Percentiles rank a stretch among this genome's conserved stretches.
Conservation (phyloP, 2,113 vertebrate species). For the Turnix velox region DNA sequence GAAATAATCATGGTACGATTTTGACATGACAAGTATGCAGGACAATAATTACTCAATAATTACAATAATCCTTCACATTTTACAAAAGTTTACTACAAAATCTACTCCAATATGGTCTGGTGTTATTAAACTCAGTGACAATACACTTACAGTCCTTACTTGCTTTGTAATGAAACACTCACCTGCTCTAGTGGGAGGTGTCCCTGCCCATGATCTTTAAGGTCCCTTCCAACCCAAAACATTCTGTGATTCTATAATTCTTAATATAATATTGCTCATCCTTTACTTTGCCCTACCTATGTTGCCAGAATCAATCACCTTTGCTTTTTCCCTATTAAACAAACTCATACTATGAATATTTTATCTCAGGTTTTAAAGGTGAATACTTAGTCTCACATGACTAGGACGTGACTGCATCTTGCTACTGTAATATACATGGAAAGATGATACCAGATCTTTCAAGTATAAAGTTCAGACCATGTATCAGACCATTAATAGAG, state of each 20-base stretch:
- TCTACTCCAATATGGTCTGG: neutral
- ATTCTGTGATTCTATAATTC: no score
- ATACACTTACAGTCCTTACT: neutral
- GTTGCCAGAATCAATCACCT: neutral
- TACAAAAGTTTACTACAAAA: neutral
- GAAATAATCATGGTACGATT: neutral
- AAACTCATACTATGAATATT: neutral
- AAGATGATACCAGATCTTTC: neutral
- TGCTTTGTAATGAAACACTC: neutral
- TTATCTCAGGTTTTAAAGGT: neutral
- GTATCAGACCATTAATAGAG: neutral
- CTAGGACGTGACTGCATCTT: neutral
- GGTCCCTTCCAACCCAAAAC: no score
- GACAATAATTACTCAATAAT: fast-evolving
- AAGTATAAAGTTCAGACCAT: neutral
- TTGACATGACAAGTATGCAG: neutral
- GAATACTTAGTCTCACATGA: neutral
- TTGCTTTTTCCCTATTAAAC: neutral
- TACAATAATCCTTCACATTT: neutral
- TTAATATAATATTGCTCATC: neutral
- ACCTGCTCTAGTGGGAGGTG: no score
- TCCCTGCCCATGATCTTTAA: no score
- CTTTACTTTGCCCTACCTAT: neutral
- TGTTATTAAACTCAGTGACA: neutral
- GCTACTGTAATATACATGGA: neutral